A percentile compares a stretch with the other conserved stretches of the same genome.
These are phyloP conservation scores for Setophaga kirtlandii DNA, from an alignment of 2,113 vertebrate species.

Conservation along the genomic window DNA sequence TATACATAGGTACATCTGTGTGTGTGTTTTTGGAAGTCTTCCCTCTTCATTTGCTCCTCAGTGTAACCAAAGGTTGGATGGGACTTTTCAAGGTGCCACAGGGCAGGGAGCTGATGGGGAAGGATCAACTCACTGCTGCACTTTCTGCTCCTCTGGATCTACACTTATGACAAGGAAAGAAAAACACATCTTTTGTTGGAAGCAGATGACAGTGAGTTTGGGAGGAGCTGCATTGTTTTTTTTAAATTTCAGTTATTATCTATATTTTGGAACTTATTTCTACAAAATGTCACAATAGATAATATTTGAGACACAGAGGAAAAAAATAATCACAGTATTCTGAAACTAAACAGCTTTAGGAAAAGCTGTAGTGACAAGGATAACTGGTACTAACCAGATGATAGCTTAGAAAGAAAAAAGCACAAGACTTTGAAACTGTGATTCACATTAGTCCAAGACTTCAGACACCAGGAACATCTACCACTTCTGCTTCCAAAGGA, in stretches of 20 bases:
- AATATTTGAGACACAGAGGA: neutral
- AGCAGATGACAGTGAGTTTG: neutral
- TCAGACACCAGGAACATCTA: neutral
- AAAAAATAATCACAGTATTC: neutral
- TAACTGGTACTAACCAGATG: neutral
- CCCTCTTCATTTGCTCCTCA: neutral
- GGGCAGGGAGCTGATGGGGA: neutral
- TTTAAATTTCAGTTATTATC: neutral
- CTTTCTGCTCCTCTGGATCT: neutral
- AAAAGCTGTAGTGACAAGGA: neutral
- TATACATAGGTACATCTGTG: neutral
- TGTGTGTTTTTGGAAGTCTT: neutral
- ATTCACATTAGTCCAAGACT: neutral
- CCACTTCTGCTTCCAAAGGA: neutral
- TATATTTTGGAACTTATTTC: neutral
- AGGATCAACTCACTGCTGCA: neutral
- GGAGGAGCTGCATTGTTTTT: neutral
- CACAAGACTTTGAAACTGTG: neutral
- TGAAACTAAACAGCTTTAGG: neutral
- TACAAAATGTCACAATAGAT: neutral
- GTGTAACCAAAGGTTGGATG: neutral
- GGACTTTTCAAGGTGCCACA: fast-evolving
- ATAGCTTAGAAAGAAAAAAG: neutral
- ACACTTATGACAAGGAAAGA: neutral
- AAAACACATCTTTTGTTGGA: neutral